A percentile compares a stretch with the other conserved stretches of the same genome.
Conservation (phyloP, 2,888 invertebrate genomes). For the Drosophila neonasuta region DNA sequence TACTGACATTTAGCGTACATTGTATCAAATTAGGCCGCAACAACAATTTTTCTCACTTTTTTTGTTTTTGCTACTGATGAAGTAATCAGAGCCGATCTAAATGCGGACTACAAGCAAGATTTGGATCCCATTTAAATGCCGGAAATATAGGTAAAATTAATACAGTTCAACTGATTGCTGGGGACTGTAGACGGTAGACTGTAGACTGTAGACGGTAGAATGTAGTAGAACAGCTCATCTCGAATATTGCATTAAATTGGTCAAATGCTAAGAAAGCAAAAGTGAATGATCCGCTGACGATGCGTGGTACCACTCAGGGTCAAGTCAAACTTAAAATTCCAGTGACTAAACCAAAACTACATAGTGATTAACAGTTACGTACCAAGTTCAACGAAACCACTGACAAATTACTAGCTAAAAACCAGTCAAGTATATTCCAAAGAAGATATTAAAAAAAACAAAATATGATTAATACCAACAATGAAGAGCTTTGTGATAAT, state of each 20-base stretch:
- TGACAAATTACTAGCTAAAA: conserved; percentile 32
- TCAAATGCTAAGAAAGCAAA: conserved; percentile 39
- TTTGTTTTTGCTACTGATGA: conserved; percentile 45
- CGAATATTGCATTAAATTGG: conserved; percentile 35
- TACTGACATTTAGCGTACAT: conserved; percentile 36
- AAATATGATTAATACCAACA: conserved; percentile 23
- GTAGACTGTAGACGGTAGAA: conserved; percentile 37
- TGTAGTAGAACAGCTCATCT: conserved; percentile 46
- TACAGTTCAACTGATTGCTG: conserved; percentile 34
- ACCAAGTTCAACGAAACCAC: conserved; percentile 18
- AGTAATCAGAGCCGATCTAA: conserved; percentile 61
- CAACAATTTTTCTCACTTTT: conserved; percentile 20
- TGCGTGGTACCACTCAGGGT: conserved; percentile 35
- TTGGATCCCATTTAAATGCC: conserved; percentile 61
- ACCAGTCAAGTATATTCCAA: conserved; percentile 5
- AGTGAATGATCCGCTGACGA: conserved; percentile 41
- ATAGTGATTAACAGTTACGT: conserved; percentile 47
- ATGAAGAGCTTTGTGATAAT: conserved; percentile 6
- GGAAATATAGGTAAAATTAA: conserved; percentile 56
- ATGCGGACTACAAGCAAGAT: conserved; percentile 35
- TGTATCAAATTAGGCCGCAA: conserved; percentile 43
- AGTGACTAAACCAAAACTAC: conserved; percentile 22
- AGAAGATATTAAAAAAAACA: conserved; percentile 2
- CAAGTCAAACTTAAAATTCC: conserved; percentile 28
- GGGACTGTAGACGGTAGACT: conserved; percentile 27